Base-by-base conservation (phyloP, 1,140 invertebrate genomes). In the Bombus confusus region DNA sequence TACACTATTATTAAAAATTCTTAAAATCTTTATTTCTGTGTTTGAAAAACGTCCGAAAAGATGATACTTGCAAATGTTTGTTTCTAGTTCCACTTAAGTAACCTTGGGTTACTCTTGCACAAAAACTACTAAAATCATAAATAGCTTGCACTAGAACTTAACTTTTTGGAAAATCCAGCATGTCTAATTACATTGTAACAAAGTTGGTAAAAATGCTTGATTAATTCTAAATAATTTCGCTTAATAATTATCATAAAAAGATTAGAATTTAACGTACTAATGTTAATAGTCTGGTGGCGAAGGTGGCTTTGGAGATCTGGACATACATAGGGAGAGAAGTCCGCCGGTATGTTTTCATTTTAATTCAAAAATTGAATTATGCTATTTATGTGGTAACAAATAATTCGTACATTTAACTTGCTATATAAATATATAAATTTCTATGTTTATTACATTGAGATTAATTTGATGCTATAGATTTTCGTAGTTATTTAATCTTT, bases 201-300 rank as follows among this genome's bases (percentile, higher is more conserved):
- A 72, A 68, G 41, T 76, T 66, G 69, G 31, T 47, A 76, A 80
- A 71, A 84, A 78, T 69, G 75, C 71, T 85, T 75, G 83, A 37
- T 82, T 88, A 86, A 80, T 88, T 43, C 31, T 80, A 62, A 83
- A 82, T 76, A 89, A 73, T 74, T 80, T 39, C 79, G 64, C 66
- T 66, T 89, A 62, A 89, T 64, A 87, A 43, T 68, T 81, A 85
- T 80, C 68, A 22, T 75, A 84, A 52, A 77, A 31, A 39, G 25
- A 87, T 37, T 83, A 83, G 77, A 83, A 83, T 91, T 90, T 89
- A 91, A 91, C 87, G 83, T 91, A 78, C 68, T 83, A 91, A 91
- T 91, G 87, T 93, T 89, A 90, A 92, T 94, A 95, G 94, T 94
- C 94, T 91, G 93, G 92, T 94, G 94, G 93, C 92, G 94, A 95